Conservation (phyloP, 1,140 invertebrate genomes). For the Notospermus geniculatus region DNA sequence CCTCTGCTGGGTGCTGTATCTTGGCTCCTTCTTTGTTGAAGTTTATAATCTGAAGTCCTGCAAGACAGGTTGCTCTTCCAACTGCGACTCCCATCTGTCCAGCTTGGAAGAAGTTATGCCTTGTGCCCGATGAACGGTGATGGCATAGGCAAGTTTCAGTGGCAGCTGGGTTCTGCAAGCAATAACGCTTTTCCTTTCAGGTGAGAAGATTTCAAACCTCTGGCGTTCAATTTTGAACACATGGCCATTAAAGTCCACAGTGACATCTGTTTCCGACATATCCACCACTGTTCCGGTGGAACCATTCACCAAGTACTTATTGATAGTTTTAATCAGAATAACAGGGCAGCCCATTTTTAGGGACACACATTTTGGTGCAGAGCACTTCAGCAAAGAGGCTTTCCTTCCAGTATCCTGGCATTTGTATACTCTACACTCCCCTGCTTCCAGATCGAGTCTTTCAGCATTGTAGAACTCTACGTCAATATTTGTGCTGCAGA, state of each 20-base stretch:
- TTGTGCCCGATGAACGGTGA: conserved; percentile 25
- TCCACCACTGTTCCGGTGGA: background rate
- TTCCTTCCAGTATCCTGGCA: background rate
- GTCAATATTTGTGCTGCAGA: background rate
- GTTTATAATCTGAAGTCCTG: no score
- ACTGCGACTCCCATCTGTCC: conserved; percentile 25
- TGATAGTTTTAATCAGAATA: background rate
- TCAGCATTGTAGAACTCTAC: background rate
- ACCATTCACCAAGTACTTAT: background rate
- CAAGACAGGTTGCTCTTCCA: conserved; percentile 3
- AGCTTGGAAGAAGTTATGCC: conserved; percentile 19
- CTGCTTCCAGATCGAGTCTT: background rate
- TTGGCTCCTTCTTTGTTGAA: no score
- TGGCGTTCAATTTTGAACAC: background rate
- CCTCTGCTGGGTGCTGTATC: no score
- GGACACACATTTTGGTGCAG: background rate
- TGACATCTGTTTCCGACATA: background rate
- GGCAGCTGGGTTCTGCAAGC: conserved; percentile 13
- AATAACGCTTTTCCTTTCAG: background rate
- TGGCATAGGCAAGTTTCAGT: conserved; percentile 19
- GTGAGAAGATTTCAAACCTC: background rate
- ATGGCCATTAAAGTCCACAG: background rate
- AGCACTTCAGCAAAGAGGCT: background rate
- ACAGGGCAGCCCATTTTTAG: conserved; percentile 8
- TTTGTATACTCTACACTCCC: background rate